A percentile compares a stretch with the other conserved stretches of the same genome.
Conservation (phyloP, 1,140 invertebrate species). For the Camponotus floridanus region DNA sequence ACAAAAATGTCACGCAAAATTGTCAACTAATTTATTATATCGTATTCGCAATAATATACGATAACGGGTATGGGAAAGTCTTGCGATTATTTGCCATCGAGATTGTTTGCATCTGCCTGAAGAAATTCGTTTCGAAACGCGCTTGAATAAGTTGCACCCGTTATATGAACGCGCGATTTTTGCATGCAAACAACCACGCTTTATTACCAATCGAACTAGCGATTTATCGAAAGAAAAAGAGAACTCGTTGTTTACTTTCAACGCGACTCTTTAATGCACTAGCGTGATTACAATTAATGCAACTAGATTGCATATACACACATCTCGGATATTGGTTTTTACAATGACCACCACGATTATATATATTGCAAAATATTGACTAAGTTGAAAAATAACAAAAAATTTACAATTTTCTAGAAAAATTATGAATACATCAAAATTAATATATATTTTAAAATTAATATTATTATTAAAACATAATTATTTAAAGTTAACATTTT, state of each 20-base stretch:
- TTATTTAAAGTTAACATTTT: neutral
- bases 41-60: neutral
- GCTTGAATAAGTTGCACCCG: neutral
- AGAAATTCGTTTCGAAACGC: neutral
- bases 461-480: too few species aligned
- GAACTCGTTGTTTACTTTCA: neutral
- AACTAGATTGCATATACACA: neutral
- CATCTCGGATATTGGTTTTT: neutral
- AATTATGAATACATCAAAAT: neutral
- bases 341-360: neutral
- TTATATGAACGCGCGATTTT: neutral
- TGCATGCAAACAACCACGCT: neutral
- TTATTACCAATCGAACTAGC: neutral
- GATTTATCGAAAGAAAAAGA: constrained; percentile 6
- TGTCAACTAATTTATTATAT: constrained; percentile 24
- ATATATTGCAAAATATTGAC: neutral
- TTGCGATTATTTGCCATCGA: neutral
- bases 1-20: neutral
- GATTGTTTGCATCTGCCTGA: neutral
- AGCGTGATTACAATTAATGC: constrained; percentile 18
- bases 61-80: neutral
- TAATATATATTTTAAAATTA: too few species aligned
- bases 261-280: neutral
- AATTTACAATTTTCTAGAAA: neutral
- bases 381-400: neutral